phyloP scores from a whole-genome alignment of 2,888 invertebrate species.

The Caenorhabditis sp. region DNA sequence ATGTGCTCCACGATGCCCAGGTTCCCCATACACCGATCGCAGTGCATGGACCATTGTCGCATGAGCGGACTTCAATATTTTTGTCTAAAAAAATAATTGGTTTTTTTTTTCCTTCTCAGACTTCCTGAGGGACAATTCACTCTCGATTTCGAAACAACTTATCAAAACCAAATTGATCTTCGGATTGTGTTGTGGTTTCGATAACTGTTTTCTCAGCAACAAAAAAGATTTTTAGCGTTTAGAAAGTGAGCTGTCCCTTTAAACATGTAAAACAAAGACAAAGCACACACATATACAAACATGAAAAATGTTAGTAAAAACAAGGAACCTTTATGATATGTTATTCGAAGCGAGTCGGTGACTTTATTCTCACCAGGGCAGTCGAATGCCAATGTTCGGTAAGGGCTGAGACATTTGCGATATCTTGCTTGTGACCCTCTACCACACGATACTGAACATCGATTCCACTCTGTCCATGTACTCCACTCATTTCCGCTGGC shows the following conservation, averaged over 20 bases:
- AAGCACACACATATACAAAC: conserved; percentile 2
- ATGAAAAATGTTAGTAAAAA: conserved; percentile 2
- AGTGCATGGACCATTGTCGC: conserved; percentile 66
- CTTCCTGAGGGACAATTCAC: too few relatives aligned
- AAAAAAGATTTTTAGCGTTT: too few relatives aligned
- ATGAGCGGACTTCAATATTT: conserved; percentile 67
- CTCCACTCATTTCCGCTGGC: conserved; percentile 56
- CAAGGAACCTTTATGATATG: conserved; percentile 41
- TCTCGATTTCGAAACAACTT: too few relatives aligned
- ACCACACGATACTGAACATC: conserved; percentile 66
- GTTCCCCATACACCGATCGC: conserved; percentile 62
- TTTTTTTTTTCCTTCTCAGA: too few relatives aligned
- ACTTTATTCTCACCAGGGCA: conserved; percentile 61
- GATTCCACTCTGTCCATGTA: conserved; percentile 63
- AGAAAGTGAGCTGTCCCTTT: background rate
- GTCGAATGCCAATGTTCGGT: conserved; percentile 64
- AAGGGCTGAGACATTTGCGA: conserved; percentile 64
- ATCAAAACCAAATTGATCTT: too few relatives aligned
- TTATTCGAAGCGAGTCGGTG: conserved; percentile 45
- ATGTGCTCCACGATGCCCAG: conserved; percentile 64
- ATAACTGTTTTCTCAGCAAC: too few relatives aligned
- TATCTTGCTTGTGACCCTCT: conserved; percentile 66
- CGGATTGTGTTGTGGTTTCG: too few relatives aligned
- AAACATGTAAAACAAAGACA: conserved; percentile 12
- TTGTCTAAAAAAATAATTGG: conserved; percentile 49